phyloP scores from a whole-genome alignment of 2,888 invertebrate genomes.

The Trachelus iudaicus region DNA sequence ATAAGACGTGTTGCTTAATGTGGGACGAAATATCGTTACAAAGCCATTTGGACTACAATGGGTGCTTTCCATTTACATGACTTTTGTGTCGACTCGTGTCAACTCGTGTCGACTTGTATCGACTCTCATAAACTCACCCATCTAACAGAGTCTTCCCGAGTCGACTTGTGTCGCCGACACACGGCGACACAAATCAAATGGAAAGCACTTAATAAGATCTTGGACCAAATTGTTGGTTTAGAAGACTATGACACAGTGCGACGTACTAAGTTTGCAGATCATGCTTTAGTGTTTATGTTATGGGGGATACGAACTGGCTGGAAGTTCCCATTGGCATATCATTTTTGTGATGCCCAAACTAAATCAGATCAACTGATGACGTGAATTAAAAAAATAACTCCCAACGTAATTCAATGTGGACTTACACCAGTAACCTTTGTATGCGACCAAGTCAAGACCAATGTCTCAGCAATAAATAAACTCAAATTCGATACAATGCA shows the following conservation, averaged over 20 bases:
- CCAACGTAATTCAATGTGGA: conserved; percentile 12
- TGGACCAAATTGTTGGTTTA: conserved; percentile 23
- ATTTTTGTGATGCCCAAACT: conserved; percentile 21
- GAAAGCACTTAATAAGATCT: not conserved
- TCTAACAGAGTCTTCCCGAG: too few relatives aligned
- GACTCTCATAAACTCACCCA: too few relatives aligned
- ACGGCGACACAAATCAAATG: too few relatives aligned
- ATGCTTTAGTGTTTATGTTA: conserved; percentile 27
- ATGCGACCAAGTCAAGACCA: conserved; percentile 15
- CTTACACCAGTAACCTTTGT: conserved; percentile 14
- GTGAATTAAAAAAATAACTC: conserved; percentile 19
- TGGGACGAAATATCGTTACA: conserved; percentile 22
- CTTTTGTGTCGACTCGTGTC: too few relatives aligned
- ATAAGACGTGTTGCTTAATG: conserved; percentile 15
- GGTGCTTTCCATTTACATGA: too few relatives aligned
- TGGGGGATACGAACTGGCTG: conserved; percentile 18
- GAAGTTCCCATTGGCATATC: conserved; percentile 20
- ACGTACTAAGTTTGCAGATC: conserved; percentile 20
- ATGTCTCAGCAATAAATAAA: conserved; percentile 13
- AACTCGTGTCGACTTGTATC: too few relatives aligned
- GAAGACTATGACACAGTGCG: conserved; percentile 25
- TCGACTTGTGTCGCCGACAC: too few relatives aligned
- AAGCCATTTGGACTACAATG: conserved; percentile 11
- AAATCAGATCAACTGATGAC: conserved; percentile 15
- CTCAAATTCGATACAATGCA: conserved; percentile 2